phyloP scores from a whole-genome alignment of 2,113 vertebrate species.

The Nothobranchius furzeri region DNA sequence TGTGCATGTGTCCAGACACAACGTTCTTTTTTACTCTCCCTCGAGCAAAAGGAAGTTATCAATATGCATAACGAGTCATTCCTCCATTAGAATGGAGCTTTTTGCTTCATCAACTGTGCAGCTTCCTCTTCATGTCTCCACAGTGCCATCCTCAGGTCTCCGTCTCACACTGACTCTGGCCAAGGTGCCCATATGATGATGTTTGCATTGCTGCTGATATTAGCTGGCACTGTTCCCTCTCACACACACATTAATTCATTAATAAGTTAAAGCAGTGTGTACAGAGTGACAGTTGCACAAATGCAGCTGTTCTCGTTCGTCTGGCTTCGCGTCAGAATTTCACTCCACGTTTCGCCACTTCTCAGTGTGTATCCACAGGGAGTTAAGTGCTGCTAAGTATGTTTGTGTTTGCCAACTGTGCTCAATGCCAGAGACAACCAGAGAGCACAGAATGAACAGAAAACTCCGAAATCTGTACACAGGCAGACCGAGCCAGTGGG shows the following conservation, averaged over 20 bases:
- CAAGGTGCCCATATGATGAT: background rate
- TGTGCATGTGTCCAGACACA: constrained; percentile 10
- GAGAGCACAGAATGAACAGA: constrained; percentile 30
- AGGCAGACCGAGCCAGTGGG: constrained; percentile 4
- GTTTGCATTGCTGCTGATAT: background rate
- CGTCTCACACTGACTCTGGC: constrained; percentile 7
- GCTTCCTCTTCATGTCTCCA: constrained; percentile 58
- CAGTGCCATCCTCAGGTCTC: constrained; percentile 71
- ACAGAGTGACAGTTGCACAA: background rate
- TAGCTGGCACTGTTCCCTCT: constrained; percentile 2
- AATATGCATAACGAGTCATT: constrained; percentile 38
- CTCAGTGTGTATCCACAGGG: constrained; percentile 38
- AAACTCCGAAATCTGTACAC: constrained; percentile 37
- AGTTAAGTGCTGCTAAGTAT: constrained; percentile 26
- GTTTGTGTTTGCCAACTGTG: constrained; percentile 41
- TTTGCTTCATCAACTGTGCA: constrained; percentile 32
- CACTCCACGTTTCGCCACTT: constrained; percentile 31
- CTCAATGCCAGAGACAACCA: constrained; percentile 9
- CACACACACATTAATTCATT: background rate
- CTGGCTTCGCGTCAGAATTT: constrained; percentile 28
- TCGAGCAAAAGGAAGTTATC: constrained; percentile 34
- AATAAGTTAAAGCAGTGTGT: constrained; percentile 6
- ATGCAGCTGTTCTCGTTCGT: constrained; percentile 22
- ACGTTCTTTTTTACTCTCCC: constrained; percentile 19
- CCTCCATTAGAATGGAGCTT: constrained; percentile 27